Conservation (phyloP, 2,888 invertebrate genomes). For the Ichneumon xanthorius region DNA sequence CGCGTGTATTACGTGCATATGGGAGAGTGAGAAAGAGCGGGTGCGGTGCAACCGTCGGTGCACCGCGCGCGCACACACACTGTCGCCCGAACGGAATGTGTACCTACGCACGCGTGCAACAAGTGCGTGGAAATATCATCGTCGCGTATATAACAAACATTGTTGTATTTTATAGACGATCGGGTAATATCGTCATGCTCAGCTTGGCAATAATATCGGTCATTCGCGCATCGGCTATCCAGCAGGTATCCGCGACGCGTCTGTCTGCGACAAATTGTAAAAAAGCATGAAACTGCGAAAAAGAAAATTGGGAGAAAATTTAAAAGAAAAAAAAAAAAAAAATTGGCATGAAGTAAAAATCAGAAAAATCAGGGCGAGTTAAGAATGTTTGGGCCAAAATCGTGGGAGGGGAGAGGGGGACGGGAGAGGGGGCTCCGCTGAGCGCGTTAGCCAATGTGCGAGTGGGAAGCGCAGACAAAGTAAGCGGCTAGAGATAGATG, state of each 20-base stretch:
- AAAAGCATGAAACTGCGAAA: no score
- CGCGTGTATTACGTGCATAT: constrained; percentile 79
- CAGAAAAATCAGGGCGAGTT: no score
- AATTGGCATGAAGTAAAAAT: no score
- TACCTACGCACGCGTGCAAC: constrained; percentile 81
- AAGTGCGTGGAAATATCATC: constrained; percentile 84
- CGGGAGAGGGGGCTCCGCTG: no score
- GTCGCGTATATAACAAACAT: constrained; percentile 37
- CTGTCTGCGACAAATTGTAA: not conserved
- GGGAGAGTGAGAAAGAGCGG: constrained; percentile 11
- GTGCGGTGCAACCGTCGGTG: constrained; percentile 67
- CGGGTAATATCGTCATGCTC: constrained; percentile 82
- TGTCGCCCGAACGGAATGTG: constrained; percentile 29
- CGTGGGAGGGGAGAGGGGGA: no score
- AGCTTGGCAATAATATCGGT: constrained; percentile 79
- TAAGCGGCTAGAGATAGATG: no score
- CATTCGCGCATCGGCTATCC: constrained; percentile 62
- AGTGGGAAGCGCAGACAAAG: no score
- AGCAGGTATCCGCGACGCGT: not conserved
- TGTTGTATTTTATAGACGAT: constrained; percentile 38
- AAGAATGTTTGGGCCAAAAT: no score
- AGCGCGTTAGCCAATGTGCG: no score
- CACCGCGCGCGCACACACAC: constrained; percentile 70
- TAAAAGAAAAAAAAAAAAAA: no score
- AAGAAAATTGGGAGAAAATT: no score